A percentile compares a stretch with the other conserved stretches of the same genome.
Conservation (phyloP, 2,797 vertebrate genomes). For the Pseudomugil gertrudae region DNA sequence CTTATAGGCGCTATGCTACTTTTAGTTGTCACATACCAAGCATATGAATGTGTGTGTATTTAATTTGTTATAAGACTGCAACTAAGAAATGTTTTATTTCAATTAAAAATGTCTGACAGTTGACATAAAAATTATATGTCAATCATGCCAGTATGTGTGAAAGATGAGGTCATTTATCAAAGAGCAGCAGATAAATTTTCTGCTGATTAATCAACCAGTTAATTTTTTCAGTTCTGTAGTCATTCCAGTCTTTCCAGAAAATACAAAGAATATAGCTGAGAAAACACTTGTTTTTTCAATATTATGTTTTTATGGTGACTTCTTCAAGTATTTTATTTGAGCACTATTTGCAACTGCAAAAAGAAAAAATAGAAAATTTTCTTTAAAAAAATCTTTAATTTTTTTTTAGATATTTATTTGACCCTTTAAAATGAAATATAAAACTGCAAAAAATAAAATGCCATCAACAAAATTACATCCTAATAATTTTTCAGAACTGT, state of each 20-base stretch:
- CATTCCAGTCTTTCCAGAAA: background rate
- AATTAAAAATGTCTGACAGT: background rate
- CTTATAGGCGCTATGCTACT: slow-evolving; percentile 5
- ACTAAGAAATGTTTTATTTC: background rate
- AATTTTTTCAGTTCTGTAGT: background rate
- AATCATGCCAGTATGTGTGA: background rate
- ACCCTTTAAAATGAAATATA: no score
- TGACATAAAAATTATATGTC: background rate
- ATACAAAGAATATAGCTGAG: background rate
- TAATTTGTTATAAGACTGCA: background rate
- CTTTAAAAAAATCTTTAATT: no score
- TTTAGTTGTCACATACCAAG: background rate
- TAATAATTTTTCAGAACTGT: no score
- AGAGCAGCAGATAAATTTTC: background rate
- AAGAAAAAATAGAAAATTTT: no score
- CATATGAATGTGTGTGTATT: background rate
- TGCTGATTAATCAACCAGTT: background rate
- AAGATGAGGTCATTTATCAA: background rate
- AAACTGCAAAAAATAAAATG: no score
- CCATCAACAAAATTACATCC: no score
- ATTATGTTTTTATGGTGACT: background rate
- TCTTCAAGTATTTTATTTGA: background rate
- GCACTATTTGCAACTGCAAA: background rate
- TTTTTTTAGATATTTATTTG: no score
- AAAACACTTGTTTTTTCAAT: no score